Base-by-base conservation (phyloP, 1,140 invertebrate species). In the Megalonaias nervosa region DNA sequence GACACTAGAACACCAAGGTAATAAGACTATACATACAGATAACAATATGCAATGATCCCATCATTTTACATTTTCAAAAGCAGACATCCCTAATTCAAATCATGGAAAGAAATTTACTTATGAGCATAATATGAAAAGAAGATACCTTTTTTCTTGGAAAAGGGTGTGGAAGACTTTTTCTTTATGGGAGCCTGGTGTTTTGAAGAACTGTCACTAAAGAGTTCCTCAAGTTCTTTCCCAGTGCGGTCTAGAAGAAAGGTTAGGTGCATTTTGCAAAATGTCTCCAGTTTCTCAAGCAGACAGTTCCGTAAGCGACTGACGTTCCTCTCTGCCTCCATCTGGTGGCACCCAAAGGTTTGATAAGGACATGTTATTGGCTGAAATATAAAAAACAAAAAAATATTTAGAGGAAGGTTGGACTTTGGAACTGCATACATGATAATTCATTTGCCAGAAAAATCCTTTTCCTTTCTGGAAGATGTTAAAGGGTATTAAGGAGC, bases 181-280 rank as follows among this genome's bases (percentile, higher is more conserved):
- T 78, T 82, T 38, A 74, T 79, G 14, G 67, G 55, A 59, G 1
- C 31, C 31, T 5, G 1, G 21, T 56, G 70, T 71, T 82, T 81
- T 14, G 56, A 21, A 57, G 19, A 48, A n/a, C 57, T 23, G 2
- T 84, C 79, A 5, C 65, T 48, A 61, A 84, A 81, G 67, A 88
- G 81, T 58, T 88, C 85, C 17, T 86, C 86, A 19, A 88, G 71
- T 55, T 82, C 82, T 19, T 56, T 65, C 48, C 85, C 87, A 74
- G 82, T 95, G 68, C 96, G 93, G 84, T 95, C 94, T 76, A 97
- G 92, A 85, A 96, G 93, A 92, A 97, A 97, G 5, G 95, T 96
- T 83, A 97, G 92, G 91, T 97, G 96, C 96, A 97, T 97, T 87
- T 95, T 94, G 82, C 97, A 95, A 80, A 97, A 92, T 31, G 95